Percentiles rank a stretch among this genome's conserved stretches.
phyloP scores from a whole-genome alignment of 2,797 vertebrate species.

The Micropoecilia bifurca region DNA sequence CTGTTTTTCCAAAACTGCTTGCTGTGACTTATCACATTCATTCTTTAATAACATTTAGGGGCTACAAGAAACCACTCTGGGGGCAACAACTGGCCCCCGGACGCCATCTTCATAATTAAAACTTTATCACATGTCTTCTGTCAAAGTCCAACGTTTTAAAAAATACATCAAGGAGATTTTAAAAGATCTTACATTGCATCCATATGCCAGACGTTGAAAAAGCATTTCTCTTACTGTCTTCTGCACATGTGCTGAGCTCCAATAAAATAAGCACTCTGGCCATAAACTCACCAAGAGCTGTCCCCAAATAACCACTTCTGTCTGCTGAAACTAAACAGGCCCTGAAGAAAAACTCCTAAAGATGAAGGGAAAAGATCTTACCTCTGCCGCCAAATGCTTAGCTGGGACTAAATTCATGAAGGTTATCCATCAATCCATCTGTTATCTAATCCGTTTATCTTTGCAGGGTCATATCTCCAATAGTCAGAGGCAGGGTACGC shows the following conservation, averaged over 20 bases:
- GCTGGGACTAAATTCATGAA: background rate
- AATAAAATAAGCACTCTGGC: slow-evolving; percentile 76
- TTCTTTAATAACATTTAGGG: background rate
- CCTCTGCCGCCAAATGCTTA: background rate
- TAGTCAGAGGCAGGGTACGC: background rate
- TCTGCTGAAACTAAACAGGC: slow-evolving; percentile 71
- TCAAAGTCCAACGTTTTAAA: background rate
- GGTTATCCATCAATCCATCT: background rate
- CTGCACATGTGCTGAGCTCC: slow-evolving; percentile 66
- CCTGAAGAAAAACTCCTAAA: slow-evolving; percentile 73
- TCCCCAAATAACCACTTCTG: slow-evolving; percentile 81
- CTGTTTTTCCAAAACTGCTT: background rate
- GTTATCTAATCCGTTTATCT: background rate
- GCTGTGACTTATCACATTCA: background rate
- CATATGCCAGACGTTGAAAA: slow-evolving; percentile 67
- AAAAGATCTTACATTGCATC: slow-evolving; percentile 64
- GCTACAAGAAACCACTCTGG: background rate
- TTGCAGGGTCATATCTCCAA: background rate
- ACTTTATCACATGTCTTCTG: background rate
- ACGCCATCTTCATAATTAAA: background rate
- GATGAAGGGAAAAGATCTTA: slow-evolving; percentile 30
- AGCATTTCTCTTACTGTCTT: slow-evolving; percentile 78
- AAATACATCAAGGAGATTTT: slow-evolving; percentile 63
- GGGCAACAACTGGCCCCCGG: background rate
- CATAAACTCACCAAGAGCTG: slow-evolving; percentile 79